Percentiles rank a stretch among this genome's conserved stretches.
These are phyloP conservation scores for Prionailurus viverrinus DNA, from an alignment of 2,113 vertebrate species.

Conservation along the genomic window DNA sequence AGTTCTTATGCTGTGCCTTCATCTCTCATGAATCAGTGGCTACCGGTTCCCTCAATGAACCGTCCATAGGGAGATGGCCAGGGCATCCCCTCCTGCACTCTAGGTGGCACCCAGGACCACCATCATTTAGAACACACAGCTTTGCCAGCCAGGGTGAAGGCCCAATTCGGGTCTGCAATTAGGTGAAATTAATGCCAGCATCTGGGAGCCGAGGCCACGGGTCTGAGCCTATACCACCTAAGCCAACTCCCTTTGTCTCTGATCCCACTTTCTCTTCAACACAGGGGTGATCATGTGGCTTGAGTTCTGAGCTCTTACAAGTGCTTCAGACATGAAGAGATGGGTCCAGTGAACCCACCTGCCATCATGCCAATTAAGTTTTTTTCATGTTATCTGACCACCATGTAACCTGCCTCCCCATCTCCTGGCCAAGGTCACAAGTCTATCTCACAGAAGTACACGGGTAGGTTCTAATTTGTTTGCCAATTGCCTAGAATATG, in stretches of 20 bases:
- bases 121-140: background rate
- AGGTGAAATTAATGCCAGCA: background rate
- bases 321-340: background rate
- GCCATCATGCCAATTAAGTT: background rate
- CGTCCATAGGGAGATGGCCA: background rate
- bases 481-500: background rate
- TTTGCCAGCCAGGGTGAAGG: background rate
- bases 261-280: background rate
- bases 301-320: background rate
- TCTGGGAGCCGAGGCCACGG: background rate
- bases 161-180: background rate
- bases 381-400: background rate
- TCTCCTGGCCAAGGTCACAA: background rate
- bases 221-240: background rate
- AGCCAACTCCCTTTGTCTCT: background rate
- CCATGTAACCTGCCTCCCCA: background rate
- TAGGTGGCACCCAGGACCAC: background rate
- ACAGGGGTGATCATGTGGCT: background rate
- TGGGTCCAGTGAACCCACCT: background rate
- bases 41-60: background rate
- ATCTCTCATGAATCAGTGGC: background rate
- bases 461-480: background rate
- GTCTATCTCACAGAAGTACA: background rate
- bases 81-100: too few species aligned
- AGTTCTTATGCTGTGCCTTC: background rate